Conservation (phyloP, 2,888 invertebrate genomes). For the Eristalis intricaria region DNA sequence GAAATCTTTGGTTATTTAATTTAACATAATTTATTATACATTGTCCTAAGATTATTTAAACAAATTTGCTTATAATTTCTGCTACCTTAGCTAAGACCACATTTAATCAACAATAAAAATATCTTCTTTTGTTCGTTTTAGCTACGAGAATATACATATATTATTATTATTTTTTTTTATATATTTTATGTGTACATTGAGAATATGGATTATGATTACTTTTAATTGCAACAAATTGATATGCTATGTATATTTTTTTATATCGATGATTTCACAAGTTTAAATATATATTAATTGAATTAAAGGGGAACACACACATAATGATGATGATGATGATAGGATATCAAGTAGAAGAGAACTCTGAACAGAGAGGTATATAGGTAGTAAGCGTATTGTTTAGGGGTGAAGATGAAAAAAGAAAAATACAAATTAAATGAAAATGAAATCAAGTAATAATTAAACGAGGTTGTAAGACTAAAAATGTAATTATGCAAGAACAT, state of each 20-base stretch:
- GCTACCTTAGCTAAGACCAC: background rate
- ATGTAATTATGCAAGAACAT: slow-evolving; percentile 58
- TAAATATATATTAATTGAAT: background rate
- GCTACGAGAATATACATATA: no score
- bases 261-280: background rate
- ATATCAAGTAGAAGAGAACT: background rate
- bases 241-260: slow-evolving; percentile 32
- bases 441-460: slow-evolving; percentile 46
- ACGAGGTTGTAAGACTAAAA: slow-evolving; percentile 72
- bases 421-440: slow-evolving; percentile 10
- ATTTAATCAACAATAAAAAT: slow-evolving; percentile 15
- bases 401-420: background rate
- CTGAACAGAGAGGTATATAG: background rate
- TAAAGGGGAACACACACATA: background rate
- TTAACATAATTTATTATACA: slow-evolving; percentile 48
- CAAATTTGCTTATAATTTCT: slow-evolving; percentile 5
- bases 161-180: background rate
- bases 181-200: slow-evolving; percentile 33
- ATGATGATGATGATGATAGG: background rate
- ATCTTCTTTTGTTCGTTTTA: background rate
- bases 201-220: slow-evolving; percentile 8
- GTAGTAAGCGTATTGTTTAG: background rate
- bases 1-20: slow-evolving; percentile 31
- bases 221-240: slow-evolving; percentile 24
- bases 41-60: slow-evolving; percentile 17